A percentile compares a stretch with the other conserved stretches of the same genome.
Conservation (phyloP, 35 echinoderm and acorn worm genomes). For the Eucidaris tribuloides region DNA sequence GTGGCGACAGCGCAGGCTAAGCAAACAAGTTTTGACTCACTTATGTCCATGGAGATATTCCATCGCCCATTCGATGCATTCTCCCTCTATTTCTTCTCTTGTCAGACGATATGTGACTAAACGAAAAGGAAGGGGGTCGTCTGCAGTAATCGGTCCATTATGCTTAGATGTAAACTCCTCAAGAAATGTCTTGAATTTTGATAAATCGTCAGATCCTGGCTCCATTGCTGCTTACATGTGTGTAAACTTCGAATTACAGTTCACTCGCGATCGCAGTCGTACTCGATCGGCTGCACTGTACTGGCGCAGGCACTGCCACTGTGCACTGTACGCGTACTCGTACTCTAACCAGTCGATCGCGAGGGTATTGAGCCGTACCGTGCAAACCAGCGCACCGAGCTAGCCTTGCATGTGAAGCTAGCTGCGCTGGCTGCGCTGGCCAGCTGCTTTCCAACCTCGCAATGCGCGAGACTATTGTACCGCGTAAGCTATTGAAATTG, state of each 20-base stretch:
- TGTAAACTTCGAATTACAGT: too few relatives aligned
- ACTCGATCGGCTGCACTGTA: neutral
- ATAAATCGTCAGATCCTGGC: neutral
- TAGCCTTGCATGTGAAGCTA: too few relatives aligned
- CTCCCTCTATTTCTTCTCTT: conserved; percentile 72
- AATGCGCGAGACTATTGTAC: too few relatives aligned
- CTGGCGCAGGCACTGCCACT: neutral
- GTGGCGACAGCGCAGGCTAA: too few relatives aligned
- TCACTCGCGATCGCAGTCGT: neutral
- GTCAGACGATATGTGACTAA: conserved; percentile 73
- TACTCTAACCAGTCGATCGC: neutral
- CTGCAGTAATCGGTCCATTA: conserved; percentile 25
- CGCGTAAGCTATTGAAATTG: too few relatives aligned
- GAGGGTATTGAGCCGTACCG: too few relatives aligned
- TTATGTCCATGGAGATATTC: conserved; percentile 57
- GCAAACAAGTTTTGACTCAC: too few relatives aligned
- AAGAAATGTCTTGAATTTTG: conserved; percentile 53
- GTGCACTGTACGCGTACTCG: neutral
- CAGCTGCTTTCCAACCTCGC: too few relatives aligned
- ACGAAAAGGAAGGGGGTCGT: conserved; percentile 69
- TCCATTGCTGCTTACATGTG: too few relatives aligned
- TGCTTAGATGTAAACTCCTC: conserved; percentile 60
- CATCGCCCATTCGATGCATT: conserved; percentile 62
- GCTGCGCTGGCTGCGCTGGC: too few relatives aligned
- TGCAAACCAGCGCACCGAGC: too few relatives aligned